Evolutionary conservation across 2,888 invertebrate species (phyloP).

Genomic region (Aspidapion aeneum): DNA sequence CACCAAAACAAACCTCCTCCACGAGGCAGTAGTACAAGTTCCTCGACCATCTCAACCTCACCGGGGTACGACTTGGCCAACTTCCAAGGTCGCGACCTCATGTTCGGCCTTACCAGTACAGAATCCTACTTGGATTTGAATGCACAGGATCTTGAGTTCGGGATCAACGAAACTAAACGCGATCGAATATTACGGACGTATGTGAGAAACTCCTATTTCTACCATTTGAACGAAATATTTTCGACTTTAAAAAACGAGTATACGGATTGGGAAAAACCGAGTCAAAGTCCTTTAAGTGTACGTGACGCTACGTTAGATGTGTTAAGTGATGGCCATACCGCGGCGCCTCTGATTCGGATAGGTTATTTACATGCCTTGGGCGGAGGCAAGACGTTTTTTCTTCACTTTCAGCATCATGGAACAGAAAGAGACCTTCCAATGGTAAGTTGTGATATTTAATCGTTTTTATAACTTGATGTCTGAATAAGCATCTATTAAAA

Average conservation of each 20-base stretch:
- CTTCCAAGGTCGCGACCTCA: conserved; percentile 76
- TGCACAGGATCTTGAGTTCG: conserved; percentile 84
- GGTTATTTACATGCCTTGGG: conserved; percentile 76
- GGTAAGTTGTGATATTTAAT: conserved; percentile 52
- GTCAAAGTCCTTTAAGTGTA: conserved; percentile 81
- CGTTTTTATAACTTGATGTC: no score
- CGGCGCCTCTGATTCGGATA: conserved; percentile 77
- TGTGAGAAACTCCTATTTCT: conserved; percentile 92
- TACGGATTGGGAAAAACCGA: conserved; percentile 91
- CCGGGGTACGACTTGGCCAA: conserved; percentile 79
- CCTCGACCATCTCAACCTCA: conserved; percentile 63
- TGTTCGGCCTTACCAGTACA: conserved; percentile 80
- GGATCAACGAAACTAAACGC: conserved; percentile 83
- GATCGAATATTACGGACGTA: conserved; percentile 87
- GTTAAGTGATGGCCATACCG: conserved; percentile 88
- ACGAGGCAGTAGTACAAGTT: conserved; percentile 39
- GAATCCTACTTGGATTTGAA: conserved; percentile 81
- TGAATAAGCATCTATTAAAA: no score
- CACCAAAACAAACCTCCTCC: conserved; percentile 51
- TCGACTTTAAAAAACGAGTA: conserved; percentile 92
- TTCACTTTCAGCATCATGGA: conserved; percentile 83
- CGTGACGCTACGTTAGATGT: conserved; percentile 83
- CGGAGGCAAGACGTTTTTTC: conserved; percentile 80
- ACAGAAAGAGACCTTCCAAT: conserved; percentile 68
- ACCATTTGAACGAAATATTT: conserved; percentile 92